phyloP scores from a whole-genome alignment of 2,797 vertebrate species.

The Molossus molossus region DNA sequence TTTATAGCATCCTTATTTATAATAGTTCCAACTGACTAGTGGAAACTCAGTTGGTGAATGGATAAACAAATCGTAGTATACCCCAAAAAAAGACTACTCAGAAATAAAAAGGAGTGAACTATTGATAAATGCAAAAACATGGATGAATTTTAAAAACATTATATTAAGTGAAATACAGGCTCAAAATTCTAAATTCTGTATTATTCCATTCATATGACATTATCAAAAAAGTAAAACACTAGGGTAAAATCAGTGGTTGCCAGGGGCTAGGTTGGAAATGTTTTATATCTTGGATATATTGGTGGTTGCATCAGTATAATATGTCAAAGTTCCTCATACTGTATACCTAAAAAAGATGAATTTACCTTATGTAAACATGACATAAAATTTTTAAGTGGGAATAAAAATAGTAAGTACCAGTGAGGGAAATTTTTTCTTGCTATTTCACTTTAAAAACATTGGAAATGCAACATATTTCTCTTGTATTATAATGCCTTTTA shows the following conservation, averaged over 20 bases:
- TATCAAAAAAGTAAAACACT: background rate
- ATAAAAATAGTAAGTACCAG: background rate
- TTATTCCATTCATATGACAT: background rate
- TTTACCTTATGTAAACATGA: background rate
- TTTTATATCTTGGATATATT: background rate
- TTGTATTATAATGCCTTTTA: constrained; percentile 1
- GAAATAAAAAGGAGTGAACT: constrained; percentile 1
- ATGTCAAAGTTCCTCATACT: background rate
- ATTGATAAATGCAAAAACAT: background rate
- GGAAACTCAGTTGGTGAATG: background rate
- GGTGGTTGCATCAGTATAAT: background rate
- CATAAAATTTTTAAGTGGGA: background rate
- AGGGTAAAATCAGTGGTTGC: background rate
- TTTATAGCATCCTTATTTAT: background rate
- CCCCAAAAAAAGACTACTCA: background rate
- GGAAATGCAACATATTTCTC: background rate
- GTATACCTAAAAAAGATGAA: background rate
- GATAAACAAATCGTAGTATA: constrained; percentile 3
- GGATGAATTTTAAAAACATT: background rate
- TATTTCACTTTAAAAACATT: constrained; percentile 48
- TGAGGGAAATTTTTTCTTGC: background rate
- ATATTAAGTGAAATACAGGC: background rate
- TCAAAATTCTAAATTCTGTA: background rate
- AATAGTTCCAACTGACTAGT: background rate
- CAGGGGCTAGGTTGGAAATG: background rate